Conservation (phyloP, 2,113 vertebrate genomes). For the Mesoclemmys tuberculata region DNA sequence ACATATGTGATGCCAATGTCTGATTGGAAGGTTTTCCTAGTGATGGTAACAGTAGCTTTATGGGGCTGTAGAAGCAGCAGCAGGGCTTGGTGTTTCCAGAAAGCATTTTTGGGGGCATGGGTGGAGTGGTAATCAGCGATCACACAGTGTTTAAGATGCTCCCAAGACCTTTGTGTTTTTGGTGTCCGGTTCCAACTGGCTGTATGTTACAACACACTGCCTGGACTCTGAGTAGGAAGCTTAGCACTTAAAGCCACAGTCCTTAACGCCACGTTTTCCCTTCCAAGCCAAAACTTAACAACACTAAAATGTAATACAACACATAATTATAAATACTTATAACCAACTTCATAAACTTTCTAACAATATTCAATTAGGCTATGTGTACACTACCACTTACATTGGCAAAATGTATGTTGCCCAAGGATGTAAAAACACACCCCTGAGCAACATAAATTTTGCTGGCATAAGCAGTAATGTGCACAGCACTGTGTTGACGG, state of each 20-base stretch:
- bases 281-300: background rate
- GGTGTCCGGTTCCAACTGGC: background rate
- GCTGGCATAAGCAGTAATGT: too few species aligned
- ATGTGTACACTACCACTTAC: too few species aligned
- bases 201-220: background rate
- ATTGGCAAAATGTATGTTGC: too few species aligned
- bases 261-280: background rate
- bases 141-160: background rate
- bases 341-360: background rate
- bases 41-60: background rate
- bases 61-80: background rate
- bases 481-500: too few species aligned
- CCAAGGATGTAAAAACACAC: too few species aligned
- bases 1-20: background rate
- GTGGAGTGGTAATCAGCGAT: background rate
- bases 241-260: background rate
- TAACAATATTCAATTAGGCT: background rate
- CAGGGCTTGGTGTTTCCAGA: background rate
- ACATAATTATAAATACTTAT: background rate
- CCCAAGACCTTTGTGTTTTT: background rate
- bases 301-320: background rate
- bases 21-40: background rate
- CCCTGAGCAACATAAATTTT: too few species aligned
- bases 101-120: background rate
- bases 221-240: background rate